Evolutionary conservation across 2,888 invertebrate genomes (phyloP).

Genomic region (Malthinus flaveolus): DNA sequence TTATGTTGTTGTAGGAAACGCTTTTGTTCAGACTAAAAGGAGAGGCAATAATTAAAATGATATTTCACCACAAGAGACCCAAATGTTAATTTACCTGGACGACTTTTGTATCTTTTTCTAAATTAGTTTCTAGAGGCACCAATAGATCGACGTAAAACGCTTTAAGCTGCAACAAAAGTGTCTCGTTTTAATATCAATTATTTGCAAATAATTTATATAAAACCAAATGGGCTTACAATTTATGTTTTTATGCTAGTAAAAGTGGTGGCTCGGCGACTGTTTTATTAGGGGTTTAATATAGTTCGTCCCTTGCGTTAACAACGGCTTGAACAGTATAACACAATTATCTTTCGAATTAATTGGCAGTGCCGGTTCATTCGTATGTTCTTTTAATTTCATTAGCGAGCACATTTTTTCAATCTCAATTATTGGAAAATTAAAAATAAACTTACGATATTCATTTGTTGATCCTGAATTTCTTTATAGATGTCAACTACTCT

Average conservation of each 20-base stretch:
- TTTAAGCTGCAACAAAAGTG: conserved; percentile 71
- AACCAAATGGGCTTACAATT: conserved; percentile 11
- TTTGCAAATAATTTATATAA: conserved; percentile 12
- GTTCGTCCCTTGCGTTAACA: conserved; percentile 28
- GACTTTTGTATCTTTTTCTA: conserved; percentile 93
- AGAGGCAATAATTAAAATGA: conserved; percentile 9
- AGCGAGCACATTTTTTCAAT: neutral
- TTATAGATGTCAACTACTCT: conserved; percentile 92
- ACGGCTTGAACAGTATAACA: conserved; percentile 39
- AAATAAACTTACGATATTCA: conserved; percentile 83
- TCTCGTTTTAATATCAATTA: neutral
- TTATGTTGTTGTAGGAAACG: conserved; percentile 93
- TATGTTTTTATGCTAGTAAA: conserved; percentile 13
- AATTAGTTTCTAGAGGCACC: conserved; percentile 89
- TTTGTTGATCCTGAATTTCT: conserved; percentile 92
- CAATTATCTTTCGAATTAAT: conserved; percentile 47
- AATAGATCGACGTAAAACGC: conserved; percentile 92
- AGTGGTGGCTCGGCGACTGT: conserved; percentile 37
- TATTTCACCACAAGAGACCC: neutral
- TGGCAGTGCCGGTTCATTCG: conserved; percentile 36
- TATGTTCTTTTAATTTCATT: conserved; percentile 27
- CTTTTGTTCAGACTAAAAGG: conserved; percentile 85
- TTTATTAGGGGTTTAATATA: conserved; percentile 40
- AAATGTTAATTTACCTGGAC: conserved; percentile 67
- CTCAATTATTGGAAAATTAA: neutral